Base-by-base conservation (phyloP, 2,888 invertebrate genomes). In the Spialia ferax region DNA sequence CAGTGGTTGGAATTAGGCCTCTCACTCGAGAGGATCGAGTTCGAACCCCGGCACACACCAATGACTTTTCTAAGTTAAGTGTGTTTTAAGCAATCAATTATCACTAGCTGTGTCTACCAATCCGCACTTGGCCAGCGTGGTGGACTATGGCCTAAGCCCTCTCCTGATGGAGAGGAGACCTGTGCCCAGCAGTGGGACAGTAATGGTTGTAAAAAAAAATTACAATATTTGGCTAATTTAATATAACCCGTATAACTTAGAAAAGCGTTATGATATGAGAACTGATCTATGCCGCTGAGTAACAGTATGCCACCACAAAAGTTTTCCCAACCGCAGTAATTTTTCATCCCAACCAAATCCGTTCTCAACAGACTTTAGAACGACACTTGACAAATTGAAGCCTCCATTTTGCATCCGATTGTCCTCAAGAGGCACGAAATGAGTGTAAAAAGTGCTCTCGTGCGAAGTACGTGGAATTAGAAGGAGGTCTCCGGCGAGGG, bases 401-500 rank as follows among this genome's bases (percentile, higher is more conserved):
- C 77, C 79, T 79, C 78, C 75, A 77, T 81, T 84, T 82, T 83
- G 79, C 82, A 79, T 84, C 76, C 77, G 80, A 87, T 86, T 83
- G 88, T 88, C 81, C 85, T 87, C 85, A 77, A 87, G 86, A 88
- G 86, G 82, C 78, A 74, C 74, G 75, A 79, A 88, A 88, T 85
- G 86, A 85, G 83, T 85, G 82, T 85, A 86, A 91, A 90, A 89
- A 88, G 87, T 85, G 80, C 83, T 88, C 72, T 88, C 72, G 75
- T 82, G 76, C 78, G 73, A 79, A 87, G 84, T 74, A 76, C 75
- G 82, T 84, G 81, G 84, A 85, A 90, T 90, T 86, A 86, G 83
- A 75, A 83, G 78, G 78, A 82, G 84, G 80, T 82, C 81, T 77
- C 75, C 74, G 78, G 80, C 81, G 82, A 82, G 82, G 81, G 79